A percentile compares a stretch with the other conserved stretches of the same genome.
Conservation (phyloP, 2,797 vertebrate species). For the Gymnothorax javanicus region DNA sequence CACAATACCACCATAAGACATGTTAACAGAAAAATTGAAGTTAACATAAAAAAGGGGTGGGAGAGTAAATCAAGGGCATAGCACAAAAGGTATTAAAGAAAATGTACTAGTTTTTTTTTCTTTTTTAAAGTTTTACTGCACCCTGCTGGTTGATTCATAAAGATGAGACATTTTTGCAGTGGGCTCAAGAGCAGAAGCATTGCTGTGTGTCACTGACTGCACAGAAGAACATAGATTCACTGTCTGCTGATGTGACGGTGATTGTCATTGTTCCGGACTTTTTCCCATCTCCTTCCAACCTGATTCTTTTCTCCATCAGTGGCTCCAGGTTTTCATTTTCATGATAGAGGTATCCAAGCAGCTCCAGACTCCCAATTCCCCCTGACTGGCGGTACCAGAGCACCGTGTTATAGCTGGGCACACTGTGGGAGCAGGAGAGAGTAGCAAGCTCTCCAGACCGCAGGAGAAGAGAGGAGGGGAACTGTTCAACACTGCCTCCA, state of each 20-base stretch:
- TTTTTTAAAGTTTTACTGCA: not conserved
- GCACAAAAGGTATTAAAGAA: not conserved
- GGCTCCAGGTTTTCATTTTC: not conserved
- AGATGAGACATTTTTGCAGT: slow-evolving; percentile 46
- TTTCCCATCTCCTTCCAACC: not conserved
- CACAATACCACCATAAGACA: not conserved
- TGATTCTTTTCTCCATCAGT: not conserved
- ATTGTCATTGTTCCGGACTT: not conserved
- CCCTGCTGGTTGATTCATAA: not conserved
- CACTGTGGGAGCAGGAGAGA: slow-evolving; percentile 28
- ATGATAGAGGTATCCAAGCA: slow-evolving; percentile 45
- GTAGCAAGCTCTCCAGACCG: not conserved
- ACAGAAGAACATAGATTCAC: slow-evolving; percentile 52
- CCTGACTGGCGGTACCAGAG: slow-evolving; percentile 31
- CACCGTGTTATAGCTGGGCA: slow-evolving; percentile 34
- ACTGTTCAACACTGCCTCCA: slow-evolving; percentile 22
- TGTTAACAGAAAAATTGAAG: not conserved
- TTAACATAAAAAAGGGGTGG: no score
- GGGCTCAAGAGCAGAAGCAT: slow-evolving; percentile 24
- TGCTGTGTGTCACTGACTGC: slow-evolving; percentile 52
- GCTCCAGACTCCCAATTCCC: slow-evolving; percentile 38
- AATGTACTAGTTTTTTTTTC: not conserved
- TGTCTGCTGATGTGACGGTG: slow-evolving; percentile 37
- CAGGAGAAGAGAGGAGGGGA: not conserved
- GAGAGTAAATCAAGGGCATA: no score